Evolutionary conservation across 2,888 invertebrate species (phyloP).

Genomic region (Cheilosia vulpina): DNA sequence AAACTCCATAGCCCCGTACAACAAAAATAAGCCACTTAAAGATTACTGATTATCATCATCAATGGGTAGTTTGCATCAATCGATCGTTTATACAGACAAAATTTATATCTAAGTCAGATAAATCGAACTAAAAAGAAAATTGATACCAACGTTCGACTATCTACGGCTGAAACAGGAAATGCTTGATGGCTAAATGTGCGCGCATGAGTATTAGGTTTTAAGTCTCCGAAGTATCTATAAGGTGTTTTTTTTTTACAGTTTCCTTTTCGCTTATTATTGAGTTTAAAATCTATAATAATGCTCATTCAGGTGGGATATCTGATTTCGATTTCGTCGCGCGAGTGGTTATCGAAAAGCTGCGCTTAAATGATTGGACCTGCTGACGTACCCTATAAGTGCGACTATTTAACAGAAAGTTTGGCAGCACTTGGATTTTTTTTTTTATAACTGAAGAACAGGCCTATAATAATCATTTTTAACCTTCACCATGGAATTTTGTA

Average conservation of each 20-base stretch:
- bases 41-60: slow-evolving; percentile 65
- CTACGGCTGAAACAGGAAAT: slow-evolving; percentile 51
- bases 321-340: slow-evolving; percentile 4
- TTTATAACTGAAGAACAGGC: too few relatives aligned
- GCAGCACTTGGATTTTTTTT: too few relatives aligned
- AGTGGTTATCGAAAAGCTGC: neutral
- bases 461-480: too few relatives aligned
- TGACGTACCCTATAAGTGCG: neutral
- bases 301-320: slow-evolving; percentile 22
- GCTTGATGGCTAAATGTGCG: slow-evolving; percentile 9
- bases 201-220: slow-evolving; percentile 22
- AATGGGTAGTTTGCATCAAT: slow-evolving; percentile 56
- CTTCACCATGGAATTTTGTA: too few relatives aligned
- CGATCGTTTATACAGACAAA: slow-evolving; percentile 55
- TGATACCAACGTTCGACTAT: slow-evolving; percentile 28
- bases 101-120: slow-evolving; percentile 58
- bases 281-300: slow-evolving; percentile 26
- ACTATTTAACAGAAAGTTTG: too few relatives aligned
- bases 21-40: slow-evolving; percentile 44
- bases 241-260: slow-evolving; percentile 2
- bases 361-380: too few relatives aligned
- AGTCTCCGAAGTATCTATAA: slow-evolving; percentile 19
- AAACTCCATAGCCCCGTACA: slow-evolving; percentile 6
- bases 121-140: slow-evolving; percentile 52
- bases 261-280: slow-evolving; percentile 41